These are phyloP conservation scores for Deladenus siricidicola DNA, from an alignment of 2,888 invertebrate species.

Conservation along the genomic window DNA sequence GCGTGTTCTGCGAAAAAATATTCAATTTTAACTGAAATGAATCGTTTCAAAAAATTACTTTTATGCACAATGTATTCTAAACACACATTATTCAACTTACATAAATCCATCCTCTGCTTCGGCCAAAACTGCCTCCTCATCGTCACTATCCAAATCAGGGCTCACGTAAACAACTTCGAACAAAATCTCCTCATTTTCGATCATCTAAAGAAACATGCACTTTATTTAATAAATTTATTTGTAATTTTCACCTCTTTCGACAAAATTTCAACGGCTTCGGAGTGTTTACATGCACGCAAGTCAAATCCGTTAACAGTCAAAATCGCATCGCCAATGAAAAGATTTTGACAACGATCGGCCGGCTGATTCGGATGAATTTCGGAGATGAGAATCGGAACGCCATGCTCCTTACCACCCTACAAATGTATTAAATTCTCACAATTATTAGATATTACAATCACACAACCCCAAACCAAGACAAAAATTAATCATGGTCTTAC, in stretches of 20 bases:
- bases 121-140: conserved; percentile 54
- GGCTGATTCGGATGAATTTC: conserved; percentile 72
- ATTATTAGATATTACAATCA: too few species aligned
- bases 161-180: conserved; percentile 71
- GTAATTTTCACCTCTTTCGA: conserved; percentile 62
- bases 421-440: too few species aligned
- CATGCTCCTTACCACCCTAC: conserved; percentile 77
- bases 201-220: conserved; percentile 29
- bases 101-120: conserved; percentile 42
- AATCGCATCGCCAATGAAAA: conserved; percentile 77
- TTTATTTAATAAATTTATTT: neutral
- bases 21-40: too few species aligned
- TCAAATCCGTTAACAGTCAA: conserved; percentile 72
- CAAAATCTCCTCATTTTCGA: conserved; percentile 60
- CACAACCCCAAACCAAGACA: too few species aligned
- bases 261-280: conserved; percentile 71
- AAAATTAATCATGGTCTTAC: conserved; percentile 78
- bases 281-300: conserved; percentile 70
- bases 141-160: conserved; percentile 63
- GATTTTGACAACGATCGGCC: conserved; percentile 65
- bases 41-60: too few species aligned
- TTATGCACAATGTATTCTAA: too few species aligned
- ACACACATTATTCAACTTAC: conserved; percentile 16
- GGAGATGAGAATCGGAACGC: conserved; percentile 72
- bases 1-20: neutral